Evolutionary conservation across 2,888 invertebrate species (phyloP), one percentile per base, ranked within the genome.

Genomic region (Tiliacea aurago): DNA sequence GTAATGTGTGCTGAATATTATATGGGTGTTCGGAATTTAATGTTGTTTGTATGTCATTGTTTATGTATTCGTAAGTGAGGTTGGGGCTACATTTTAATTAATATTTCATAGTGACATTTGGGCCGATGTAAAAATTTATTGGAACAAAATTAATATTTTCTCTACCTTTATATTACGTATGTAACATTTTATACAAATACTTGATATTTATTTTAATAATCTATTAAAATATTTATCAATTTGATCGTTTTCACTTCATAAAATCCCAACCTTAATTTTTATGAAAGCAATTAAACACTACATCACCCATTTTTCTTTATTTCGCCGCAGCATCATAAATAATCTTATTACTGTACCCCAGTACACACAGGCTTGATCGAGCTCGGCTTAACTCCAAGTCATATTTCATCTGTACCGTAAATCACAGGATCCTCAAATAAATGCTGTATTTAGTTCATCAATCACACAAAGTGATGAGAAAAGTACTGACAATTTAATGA

Each of bases 1-100:
- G 47, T 33, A 41, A 72, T 53, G 43, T 41, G 53, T 23, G 0
- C 20, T 68, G 67, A 80, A 84, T 86, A 63, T 78, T 85, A 63
- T 59, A 80, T 73, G 69, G 81, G 64, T 43, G 67, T 72, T 76
- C 59, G 37, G 55, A 75, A 71, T 69, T 80, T 70, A 45, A 75
- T 71, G 74, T 71, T 61, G 55, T 49, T 33, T 63, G 20, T 47
- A 49, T 66, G 28, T 37, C 28, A 53, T 66, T 69, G 33, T 53
- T 78, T 73, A 58, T 78, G 23, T 45, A 76, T 51, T 45, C 4
- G 28, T 23, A 62, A 51, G 15, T 51, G 53, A 51, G 47, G 28
- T 23, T 49, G 4, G 10, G 56, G 18, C 45, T 23, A 41, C 20
- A 0, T 20, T 69, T 47, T n/a, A 23, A 47, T 55, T 33, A 47